phyloP scores from a whole-genome alignment of 2,888 invertebrate genomes.

The Nomada goodeniana region DNA sequence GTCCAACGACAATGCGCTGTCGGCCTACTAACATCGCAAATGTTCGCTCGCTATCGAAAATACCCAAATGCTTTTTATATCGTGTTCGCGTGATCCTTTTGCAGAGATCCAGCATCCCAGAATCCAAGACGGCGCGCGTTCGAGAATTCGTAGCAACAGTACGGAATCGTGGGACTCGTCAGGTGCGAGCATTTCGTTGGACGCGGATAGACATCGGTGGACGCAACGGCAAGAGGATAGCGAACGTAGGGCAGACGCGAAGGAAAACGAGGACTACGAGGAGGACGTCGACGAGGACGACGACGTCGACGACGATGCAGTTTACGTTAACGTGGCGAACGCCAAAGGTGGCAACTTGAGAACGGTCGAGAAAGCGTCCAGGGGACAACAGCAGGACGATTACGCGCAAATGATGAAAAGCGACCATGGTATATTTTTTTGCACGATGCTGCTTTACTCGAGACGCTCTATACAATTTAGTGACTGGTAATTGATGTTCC shows the following conservation, averaged over 20 bases:
- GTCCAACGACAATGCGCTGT: no score
- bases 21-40: no score
- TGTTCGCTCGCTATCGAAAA: no score
- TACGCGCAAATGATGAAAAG: slow-evolving; percentile 84
- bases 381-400: slow-evolving; percentile 83
- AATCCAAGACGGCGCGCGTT: slow-evolving; percentile 59
- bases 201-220: slow-evolving; percentile 77
- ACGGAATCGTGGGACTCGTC: slow-evolving; percentile 85
- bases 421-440: slow-evolving; percentile 74
- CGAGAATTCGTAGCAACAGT: slow-evolving; percentile 86
- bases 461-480: background rate
- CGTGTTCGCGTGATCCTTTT: background rate
- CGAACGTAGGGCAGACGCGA: slow-evolving; percentile 62
- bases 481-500: background rate
- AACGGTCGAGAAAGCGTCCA: slow-evolving; percentile 69
- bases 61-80: no score
- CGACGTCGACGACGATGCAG: slow-evolving; percentile 1
- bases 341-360: background rate
- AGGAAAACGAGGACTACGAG: slow-evolving; percentile 46
- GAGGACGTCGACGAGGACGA: slow-evolving; percentile 32
- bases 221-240: slow-evolving; percentile 71
- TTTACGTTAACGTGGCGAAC: slow-evolving; percentile 1
- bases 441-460: background rate
- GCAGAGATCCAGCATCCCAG: slow-evolving; percentile 74
- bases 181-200: slow-evolving; percentile 63